Percentiles rank a stretch among this genome's conserved stretches.
Evolutionary conservation across 92 coral and sea anemone species (phyloP).

Genomic region (Porites cylindrica): DNA sequence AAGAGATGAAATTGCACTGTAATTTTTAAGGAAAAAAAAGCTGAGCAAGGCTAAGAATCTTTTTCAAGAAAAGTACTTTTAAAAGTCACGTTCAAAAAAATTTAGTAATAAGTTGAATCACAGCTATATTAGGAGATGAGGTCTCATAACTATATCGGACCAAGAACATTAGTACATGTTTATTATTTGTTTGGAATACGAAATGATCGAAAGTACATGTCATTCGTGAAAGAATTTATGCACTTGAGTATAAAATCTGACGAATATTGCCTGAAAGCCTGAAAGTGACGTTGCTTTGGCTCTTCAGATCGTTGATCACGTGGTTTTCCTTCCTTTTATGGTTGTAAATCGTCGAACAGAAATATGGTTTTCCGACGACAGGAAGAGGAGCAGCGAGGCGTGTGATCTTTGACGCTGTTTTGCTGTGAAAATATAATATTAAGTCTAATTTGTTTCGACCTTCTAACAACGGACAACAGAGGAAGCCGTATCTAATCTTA

Average conservation of each 20-base stretch:
- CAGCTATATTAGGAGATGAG: not conserved
- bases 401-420: not conserved
- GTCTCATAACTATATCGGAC: not conserved
- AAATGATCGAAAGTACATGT: not conserved
- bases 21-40: too few species aligned
- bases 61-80: not conserved
- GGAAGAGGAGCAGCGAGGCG: constrained; percentile 26
- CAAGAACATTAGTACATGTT: not conserved
- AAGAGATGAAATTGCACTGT: too few species aligned
- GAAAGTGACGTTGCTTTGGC: constrained; percentile 23
- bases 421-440: not conserved
- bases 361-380: constrained; percentile 19
- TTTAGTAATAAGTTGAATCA: not conserved
- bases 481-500: constrained; percentile 24
- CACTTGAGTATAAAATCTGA: not conserved
- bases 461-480: constrained; percentile 3
- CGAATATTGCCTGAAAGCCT: constrained; percentile 9
- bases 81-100: not conserved
- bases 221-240: constrained; percentile 44
- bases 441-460: not conserved
- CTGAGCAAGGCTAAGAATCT: not conserved
- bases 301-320: constrained; percentile 9
- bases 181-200: not conserved
- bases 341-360: constrained; percentile 22
- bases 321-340: constrained; percentile 44